These are phyloP conservation scores for Diabrotica balteata DNA, from an alignment of 2,888 invertebrate genomes.

Conservation along the genomic window DNA sequence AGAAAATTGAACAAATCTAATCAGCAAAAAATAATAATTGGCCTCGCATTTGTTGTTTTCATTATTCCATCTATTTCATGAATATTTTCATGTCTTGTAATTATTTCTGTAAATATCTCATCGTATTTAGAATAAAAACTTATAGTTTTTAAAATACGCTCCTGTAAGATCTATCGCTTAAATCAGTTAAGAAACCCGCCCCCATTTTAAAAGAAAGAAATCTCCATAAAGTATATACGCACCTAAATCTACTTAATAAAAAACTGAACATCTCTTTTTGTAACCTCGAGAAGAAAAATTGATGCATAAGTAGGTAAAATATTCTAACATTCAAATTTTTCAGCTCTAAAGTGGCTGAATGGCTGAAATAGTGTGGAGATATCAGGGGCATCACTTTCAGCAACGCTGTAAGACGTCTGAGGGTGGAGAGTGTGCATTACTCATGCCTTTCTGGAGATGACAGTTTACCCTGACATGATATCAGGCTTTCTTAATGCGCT, in stretches of 20 bases:
- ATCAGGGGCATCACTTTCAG: constrained; percentile 49
- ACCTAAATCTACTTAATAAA: constrained; percentile 32
- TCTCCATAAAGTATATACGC: constrained; percentile 54
- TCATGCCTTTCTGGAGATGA: constrained; percentile 54
- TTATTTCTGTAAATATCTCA: too few relatives aligned
- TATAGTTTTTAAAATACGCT: too few relatives aligned
- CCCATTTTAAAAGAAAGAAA: constrained; percentile 44
- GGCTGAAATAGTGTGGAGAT: constrained; percentile 45
- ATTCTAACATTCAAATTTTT: constrained; percentile 37
- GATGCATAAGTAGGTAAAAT: constrained; percentile 38
- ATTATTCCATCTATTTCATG: too few relatives aligned
- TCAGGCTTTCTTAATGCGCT: constrained; percentile 50
- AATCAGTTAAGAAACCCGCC: background rate
- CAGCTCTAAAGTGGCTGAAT: constrained; percentile 33
- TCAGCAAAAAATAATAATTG: too few relatives aligned
- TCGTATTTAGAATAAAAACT: too few relatives aligned
- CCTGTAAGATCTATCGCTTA: too few relatives aligned
- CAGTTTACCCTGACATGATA: constrained; percentile 53
- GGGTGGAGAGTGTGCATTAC: constrained; percentile 53
- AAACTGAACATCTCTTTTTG: constrained; percentile 30
- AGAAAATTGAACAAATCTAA: too few relatives aligned
- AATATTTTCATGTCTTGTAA: too few relatives aligned
- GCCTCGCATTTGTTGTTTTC: too few relatives aligned
- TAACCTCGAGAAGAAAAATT: constrained; percentile 27
- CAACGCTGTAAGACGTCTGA: constrained; percentile 39